Evolutionary conservation across 2,113 vertebrate genomes (phyloP).

Genomic region (Charadrius vociferus): DNA sequence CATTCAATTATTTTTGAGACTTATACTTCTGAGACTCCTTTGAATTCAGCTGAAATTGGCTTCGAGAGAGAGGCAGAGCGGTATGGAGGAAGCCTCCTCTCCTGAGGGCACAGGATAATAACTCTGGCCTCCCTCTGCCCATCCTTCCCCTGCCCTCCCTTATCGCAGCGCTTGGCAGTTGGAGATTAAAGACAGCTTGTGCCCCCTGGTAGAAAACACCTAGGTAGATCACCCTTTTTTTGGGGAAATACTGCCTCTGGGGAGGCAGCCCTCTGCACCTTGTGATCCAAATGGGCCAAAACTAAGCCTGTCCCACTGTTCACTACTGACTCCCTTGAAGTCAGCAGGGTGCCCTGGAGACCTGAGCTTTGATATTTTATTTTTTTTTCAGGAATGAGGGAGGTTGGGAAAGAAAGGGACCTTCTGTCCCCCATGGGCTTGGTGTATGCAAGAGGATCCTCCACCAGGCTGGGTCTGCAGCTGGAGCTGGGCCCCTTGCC

Average conservation of each 20-base stretch:
- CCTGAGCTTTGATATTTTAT: background rate
- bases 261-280: background rate
- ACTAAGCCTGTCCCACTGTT: background rate
- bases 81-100: background rate
- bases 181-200: background rate
- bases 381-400: background rate
- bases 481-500: fast-evolving
- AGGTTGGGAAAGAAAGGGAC: background rate
- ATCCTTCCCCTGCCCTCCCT: background rate
- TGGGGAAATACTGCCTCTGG: background rate
- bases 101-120: background rate
- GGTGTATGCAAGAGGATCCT: background rate
- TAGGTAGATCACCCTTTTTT: background rate
- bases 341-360: background rate
- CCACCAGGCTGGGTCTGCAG: fast-evolving
- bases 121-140: background rate
- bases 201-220: background rate
- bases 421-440: background rate
- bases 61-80: background rate
- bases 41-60: slow-evolving; percentile 2
- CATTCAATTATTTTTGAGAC: background rate
- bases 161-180: background rate
- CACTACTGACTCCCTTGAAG: background rate
- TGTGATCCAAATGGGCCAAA: background rate
- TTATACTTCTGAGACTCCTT: background rate